Evolutionary conservation across 2,888 invertebrate species (phyloP), one percentile per base, ranked within the genome.

Genomic region (Aphodius sticticus): DNA sequence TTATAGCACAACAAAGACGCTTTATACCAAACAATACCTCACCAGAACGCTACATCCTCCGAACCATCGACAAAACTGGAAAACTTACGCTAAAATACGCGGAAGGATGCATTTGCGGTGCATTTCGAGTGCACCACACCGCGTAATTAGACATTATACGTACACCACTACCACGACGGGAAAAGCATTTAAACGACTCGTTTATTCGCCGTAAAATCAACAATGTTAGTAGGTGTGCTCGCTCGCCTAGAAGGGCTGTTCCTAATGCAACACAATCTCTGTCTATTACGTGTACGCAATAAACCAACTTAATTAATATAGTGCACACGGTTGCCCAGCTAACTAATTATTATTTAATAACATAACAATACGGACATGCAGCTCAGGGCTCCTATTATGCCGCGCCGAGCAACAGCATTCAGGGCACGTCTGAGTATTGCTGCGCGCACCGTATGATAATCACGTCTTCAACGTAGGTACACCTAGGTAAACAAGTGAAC

Each of bases 201-300:
- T 53, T 53, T 53, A 53, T 53, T 53, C 53, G 53, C 53, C 53
- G 53, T 53, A 53, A 53, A 9, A 53, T 53, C 53, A 53, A 53
- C 53, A 53, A 53, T 53, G 53, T 53, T 53, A 53, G 53, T 53
- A 53, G 53, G 53, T 53, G 53, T 53, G 53, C 53, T 53, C 53
- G 53, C 53, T 53, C 53, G 53, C 53, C 53, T 12, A 53, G 53
- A 53, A 53, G 53, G 53, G 53, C 53, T 9, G 53, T 12, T 53
- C 53, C 53, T 53, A 53, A 53, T 53, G 53, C 53, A 12, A 26
- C 26, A 26, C 26, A 26, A 26, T 26, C 26, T 26, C 53, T 12
- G 53, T 53, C 53, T 53, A 53, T 53, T 53, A 53, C 53, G 53
- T 53, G 53, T 53, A 53, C 53, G 53, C 53, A 53, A 53, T 53